Conservation (phyloP, 1,140 invertebrate genomes). For the Hycleus phaleratus region DNA sequence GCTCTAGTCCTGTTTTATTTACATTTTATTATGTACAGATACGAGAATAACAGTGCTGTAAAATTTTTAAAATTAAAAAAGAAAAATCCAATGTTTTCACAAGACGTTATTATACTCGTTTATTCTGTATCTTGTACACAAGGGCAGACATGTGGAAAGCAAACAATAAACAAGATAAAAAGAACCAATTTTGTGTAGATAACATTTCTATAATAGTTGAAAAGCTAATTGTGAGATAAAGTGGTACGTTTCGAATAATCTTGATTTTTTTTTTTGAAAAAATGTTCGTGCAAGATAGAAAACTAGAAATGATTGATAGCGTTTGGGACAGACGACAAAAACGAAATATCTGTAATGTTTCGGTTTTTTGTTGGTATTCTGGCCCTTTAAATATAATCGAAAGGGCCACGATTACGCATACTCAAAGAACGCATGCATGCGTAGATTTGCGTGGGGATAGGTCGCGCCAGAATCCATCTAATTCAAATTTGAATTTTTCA, state of each 20-base stretch:
- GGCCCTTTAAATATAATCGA: background rate
- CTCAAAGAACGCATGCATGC: slow-evolving; percentile 22
- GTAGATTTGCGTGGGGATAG: slow-evolving; percentile 26
- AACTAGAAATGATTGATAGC: too few species aligned
- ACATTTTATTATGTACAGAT: too few species aligned
- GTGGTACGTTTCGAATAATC: too few species aligned
- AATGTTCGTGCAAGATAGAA: too few species aligned
- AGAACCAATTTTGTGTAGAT: background rate
- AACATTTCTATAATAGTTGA: background rate
- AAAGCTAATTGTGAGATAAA: too few species aligned
- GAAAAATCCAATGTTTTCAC: slow-evolving; percentile 8
- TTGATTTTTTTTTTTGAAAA: background rate
- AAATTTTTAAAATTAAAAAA: too few species aligned
- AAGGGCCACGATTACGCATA: slow-evolving; percentile 16
- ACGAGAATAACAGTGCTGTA: too few species aligned
- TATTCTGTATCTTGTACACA: background rate
- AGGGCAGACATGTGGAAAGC: slow-evolving; percentile 1
- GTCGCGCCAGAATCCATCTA: slow-evolving; percentile 20
- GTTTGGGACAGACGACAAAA: too few species aligned
- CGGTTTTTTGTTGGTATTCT: background rate
- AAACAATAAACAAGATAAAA: slow-evolving; percentile 14
- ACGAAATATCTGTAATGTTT: too few species aligned
- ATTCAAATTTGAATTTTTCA: slow-evolving; percentile 11
- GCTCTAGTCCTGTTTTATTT: too few species aligned
- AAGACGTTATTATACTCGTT: slow-evolving; percentile 1